A percentile compares a stretch with the other conserved stretches of the same genome.
Evolutionary conservation across 2,113 vertebrate species (phyloP).

Genomic region (Ginglymostoma cirratum): DNA sequence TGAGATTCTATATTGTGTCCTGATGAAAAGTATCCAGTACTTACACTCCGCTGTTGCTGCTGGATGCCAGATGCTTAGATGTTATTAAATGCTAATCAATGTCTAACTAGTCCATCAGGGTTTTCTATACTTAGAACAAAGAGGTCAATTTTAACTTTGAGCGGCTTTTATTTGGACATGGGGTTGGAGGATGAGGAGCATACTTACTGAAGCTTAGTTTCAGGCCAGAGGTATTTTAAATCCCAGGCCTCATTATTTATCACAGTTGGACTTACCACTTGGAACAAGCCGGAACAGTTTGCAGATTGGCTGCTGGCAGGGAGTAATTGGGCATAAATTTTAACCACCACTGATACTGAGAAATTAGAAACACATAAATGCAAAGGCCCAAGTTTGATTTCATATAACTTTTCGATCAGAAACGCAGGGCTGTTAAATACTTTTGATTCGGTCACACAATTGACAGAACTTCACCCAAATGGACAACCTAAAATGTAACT

Average conservation of each 20-base stretch:
- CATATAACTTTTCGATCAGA: background rate
- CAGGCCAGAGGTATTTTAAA: background rate
- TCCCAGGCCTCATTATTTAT: background rate
- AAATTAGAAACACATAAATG: background rate
- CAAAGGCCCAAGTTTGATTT: background rate
- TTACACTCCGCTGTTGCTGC: background rate
- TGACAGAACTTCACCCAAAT: background rate
- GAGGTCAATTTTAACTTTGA: background rate
- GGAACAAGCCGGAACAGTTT: background rate
- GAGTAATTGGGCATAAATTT: background rate
- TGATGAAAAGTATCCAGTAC: background rate
- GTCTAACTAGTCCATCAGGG: background rate
- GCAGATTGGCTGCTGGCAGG: background rate
- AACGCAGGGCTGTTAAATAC: background rate
- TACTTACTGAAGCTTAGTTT: background rate
- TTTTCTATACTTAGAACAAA: background rate
- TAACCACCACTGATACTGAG: background rate
- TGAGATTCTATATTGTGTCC: background rate
- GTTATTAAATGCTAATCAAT: slow-evolving; percentile 8
- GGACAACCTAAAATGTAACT: background rate
- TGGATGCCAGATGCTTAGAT: background rate
- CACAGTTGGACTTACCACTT: background rate
- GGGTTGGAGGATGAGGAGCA: background rate
- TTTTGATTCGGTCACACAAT: background rate
- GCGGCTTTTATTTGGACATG: background rate